A percentile compares a stretch with the other conserved stretches of the same genome.
phyloP scores from a whole-genome alignment of 2,888 invertebrate species.

The Malthinus seriepunctatus region DNA sequence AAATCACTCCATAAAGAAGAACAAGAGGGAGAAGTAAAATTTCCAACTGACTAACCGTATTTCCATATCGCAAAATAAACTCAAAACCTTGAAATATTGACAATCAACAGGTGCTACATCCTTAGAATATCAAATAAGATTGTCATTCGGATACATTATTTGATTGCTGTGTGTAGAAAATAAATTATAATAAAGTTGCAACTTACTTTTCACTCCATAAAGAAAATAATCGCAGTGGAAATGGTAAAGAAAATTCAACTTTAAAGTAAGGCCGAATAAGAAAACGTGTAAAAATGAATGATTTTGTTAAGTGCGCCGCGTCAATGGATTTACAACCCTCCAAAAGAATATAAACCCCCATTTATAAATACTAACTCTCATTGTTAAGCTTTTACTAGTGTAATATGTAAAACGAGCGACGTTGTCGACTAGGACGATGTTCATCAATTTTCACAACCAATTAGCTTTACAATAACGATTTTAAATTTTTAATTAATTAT shows the following conservation, averaged over 20 bases:
- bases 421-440: conserved; percentile 4
- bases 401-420: conserved; percentile 12
- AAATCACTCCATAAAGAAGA: conserved; percentile 30
- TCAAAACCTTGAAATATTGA: conserved; percentile 50
- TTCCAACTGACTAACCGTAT: conserved; percentile 47
- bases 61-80: conserved; percentile 47
- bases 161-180: conserved; percentile 25
- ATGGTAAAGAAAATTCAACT: too few relatives aligned
- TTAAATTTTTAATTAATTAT: conserved; percentile 6
- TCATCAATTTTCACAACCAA: conserved; percentile 16
- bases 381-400: conserved; percentile 11
- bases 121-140: conserved; percentile 41
- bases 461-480: conserved; percentile 7
- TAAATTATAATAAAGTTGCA: conserved; percentile 6
- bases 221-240: too few relatives aligned
- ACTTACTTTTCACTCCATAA: too few relatives aligned
- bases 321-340: conserved; percentile 8
- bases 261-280: too few relatives aligned
- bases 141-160: conserved; percentile 25
- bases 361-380: conserved; percentile 13
- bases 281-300: not conserved
- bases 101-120: conserved; percentile 50
- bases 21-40: conserved; percentile 38
- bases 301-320: conserved; percentile 12
- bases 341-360: conserved; percentile 11